Conservation (phyloP, 2,797 vertebrate genomes). For the Linurgus olivaceus region DNA sequence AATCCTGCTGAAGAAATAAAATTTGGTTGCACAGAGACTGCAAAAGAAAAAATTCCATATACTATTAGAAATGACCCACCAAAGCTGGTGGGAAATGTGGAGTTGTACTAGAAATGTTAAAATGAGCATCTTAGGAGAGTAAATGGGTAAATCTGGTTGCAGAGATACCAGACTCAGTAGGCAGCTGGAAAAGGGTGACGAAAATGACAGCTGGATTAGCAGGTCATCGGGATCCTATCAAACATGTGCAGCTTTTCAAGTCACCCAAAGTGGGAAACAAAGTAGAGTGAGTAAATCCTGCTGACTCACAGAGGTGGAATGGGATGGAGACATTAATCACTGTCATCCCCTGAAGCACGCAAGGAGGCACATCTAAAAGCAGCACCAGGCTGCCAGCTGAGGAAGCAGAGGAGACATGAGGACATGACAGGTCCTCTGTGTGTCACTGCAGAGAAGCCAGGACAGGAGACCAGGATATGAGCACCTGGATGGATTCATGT, state of each 20-base stretch:
- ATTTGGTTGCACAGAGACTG: not conserved
- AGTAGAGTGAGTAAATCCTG: not conserved
- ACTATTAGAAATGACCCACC: not conserved
- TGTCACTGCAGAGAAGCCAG: not conserved
- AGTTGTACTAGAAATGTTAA: not conserved
- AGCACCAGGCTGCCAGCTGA: not conserved
- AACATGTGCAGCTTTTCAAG: not conserved
- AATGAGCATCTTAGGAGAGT: not conserved
- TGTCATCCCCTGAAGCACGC: not conserved
- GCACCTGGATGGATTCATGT: not conserved
- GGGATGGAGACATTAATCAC: not conserved
- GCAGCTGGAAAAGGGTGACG: not conserved
- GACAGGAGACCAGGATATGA: not conserved
- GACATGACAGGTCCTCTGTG: not conserved
- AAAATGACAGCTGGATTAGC: not conserved
- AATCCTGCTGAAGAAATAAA: not conserved
- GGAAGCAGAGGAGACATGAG: not conserved
- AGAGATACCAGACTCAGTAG: not conserved
- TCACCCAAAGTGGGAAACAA: not conserved
- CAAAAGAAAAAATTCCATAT: not conserved
- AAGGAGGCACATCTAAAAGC: not conserved
- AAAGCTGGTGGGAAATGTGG: not conserved
- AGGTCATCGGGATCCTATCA: not conserved
- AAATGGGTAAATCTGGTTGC: not conserved
- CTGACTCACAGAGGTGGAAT: not conserved